These are phyloP conservation scores for Eupsittula cactorum DNA, from an alignment of 2,113 vertebrate genomes.

Conservation along the genomic window DNA sequence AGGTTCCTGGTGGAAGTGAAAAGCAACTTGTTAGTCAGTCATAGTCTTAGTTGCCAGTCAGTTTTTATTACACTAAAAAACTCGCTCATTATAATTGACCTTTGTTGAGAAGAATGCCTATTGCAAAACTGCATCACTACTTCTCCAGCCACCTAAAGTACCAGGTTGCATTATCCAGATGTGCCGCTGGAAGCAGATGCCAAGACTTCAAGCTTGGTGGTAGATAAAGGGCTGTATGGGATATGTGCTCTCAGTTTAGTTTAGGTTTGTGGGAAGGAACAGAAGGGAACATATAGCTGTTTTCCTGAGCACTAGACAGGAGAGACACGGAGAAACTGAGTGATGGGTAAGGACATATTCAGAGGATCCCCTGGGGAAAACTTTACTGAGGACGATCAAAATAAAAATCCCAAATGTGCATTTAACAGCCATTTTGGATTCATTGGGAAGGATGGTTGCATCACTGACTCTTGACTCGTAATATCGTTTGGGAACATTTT, in stretches of 20 bases:
- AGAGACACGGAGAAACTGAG: not conserved
- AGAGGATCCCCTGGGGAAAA: not conserved
- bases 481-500: not conserved
- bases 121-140: not conserved
- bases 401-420: not conserved
- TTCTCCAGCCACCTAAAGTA: not conserved
- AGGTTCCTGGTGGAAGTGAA: slow-evolving; percentile 10
- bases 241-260: not conserved
- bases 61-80: not conserved
- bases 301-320: not conserved
- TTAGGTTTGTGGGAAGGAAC: not conserved
- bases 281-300: not conserved
- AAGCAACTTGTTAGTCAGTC: not conserved
- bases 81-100: not conserved
- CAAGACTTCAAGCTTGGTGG: not conserved
- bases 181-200: not conserved
- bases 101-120: not conserved
- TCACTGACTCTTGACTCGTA: not conserved
- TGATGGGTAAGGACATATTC: not conserved
- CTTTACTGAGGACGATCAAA: not conserved
- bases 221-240: not conserved
- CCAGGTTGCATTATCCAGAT: not conserved
- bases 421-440: not conserved
- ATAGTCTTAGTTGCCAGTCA: not conserved
- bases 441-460: not conserved